These are phyloP conservation scores for Tenebrio molitor DNA, from an alignment of 1,140 invertebrate genomes.

Conservation along the genomic window DNA sequence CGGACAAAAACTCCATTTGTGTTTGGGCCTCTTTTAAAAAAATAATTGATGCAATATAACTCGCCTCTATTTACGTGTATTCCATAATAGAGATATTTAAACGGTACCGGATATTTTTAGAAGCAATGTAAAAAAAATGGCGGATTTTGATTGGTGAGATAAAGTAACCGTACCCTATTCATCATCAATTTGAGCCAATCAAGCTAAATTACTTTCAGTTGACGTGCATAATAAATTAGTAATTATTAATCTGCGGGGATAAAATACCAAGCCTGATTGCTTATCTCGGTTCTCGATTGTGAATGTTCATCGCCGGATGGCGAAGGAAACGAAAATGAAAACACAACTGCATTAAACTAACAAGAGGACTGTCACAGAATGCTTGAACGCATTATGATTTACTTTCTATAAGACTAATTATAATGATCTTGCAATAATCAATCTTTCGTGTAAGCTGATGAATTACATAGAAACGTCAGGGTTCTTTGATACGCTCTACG, in stretches of 20 bases:
- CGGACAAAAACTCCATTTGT: neutral
- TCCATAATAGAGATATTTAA: too few relatives aligned
- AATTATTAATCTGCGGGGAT: slow-evolving; percentile 1
- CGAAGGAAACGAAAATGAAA: slow-evolving; percentile 31
- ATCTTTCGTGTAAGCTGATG: slow-evolving; percentile 24
- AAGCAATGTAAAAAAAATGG: too few relatives aligned
- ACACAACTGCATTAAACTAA: slow-evolving; percentile 10
- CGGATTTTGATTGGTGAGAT: too few relatives aligned
- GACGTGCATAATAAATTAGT: slow-evolving; percentile 25
- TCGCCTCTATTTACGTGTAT: too few relatives aligned
- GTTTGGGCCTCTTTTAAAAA: neutral
- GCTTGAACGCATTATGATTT: slow-evolving; percentile 16
- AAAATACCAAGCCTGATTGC: neutral
- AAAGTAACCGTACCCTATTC: too few relatives aligned
- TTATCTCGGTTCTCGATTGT: slow-evolving; percentile 9
- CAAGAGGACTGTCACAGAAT: slow-evolving; percentile 12
- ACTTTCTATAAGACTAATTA: slow-evolving; percentile 33
- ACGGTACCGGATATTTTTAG: too few relatives aligned
- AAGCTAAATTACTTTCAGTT: slow-evolving; percentile 23
- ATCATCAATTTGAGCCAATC: neutral
- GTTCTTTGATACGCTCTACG: slow-evolving; percentile 17
- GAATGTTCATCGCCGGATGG: slow-evolving; percentile 2
- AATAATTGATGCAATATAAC: too few relatives aligned
- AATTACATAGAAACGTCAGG: slow-evolving; percentile 9
- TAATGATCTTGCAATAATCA: slow-evolving; percentile 32